Percentiles rank a stretch among this genome's conserved stretches.
Conservation (phyloP, 2,113 vertebrate genomes). For the Oreocharis arfaki region DNA sequence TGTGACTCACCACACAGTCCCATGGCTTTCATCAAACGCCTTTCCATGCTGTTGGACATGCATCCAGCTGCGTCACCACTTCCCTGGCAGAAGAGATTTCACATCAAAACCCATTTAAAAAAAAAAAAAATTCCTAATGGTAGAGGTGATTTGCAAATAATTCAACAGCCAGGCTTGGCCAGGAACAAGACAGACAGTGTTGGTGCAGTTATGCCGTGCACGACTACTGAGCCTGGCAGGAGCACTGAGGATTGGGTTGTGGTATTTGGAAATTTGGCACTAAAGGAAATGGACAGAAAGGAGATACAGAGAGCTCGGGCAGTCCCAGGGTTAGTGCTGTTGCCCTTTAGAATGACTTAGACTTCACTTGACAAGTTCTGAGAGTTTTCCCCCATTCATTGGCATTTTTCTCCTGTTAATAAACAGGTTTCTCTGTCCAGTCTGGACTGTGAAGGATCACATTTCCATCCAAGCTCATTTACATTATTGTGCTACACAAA, state of each 20-base stretch:
- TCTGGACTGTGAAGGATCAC: background rate
- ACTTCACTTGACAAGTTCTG: background rate
- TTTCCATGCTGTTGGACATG: background rate
- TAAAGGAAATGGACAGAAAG: background rate
- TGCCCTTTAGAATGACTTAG: background rate
- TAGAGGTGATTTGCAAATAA: background rate
- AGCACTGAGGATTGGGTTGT: background rate
- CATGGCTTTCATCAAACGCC: background rate
- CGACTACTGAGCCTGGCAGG: accelerated
- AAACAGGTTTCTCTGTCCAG: background rate
- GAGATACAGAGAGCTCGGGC: background rate
- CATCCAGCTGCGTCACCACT: background rate
- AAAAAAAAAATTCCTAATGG: too few relatives aligned
- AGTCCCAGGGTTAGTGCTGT: too few relatives aligned
- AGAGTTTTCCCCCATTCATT: accelerated
- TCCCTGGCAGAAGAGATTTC: background rate
- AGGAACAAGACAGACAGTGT: background rate
- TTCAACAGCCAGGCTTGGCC: background rate
- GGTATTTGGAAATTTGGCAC: background rate
- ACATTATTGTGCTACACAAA: background rate
- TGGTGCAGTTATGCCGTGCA: background rate
- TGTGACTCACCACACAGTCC: background rate
- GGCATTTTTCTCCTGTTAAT: background rate
- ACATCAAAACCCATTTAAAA: too few relatives aligned
- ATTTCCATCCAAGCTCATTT: background rate